Evolutionary conservation across 1,140 invertebrate genomes (phyloP), one percentile per base, ranked within the genome.

Genomic region (Proales similis): DNA sequence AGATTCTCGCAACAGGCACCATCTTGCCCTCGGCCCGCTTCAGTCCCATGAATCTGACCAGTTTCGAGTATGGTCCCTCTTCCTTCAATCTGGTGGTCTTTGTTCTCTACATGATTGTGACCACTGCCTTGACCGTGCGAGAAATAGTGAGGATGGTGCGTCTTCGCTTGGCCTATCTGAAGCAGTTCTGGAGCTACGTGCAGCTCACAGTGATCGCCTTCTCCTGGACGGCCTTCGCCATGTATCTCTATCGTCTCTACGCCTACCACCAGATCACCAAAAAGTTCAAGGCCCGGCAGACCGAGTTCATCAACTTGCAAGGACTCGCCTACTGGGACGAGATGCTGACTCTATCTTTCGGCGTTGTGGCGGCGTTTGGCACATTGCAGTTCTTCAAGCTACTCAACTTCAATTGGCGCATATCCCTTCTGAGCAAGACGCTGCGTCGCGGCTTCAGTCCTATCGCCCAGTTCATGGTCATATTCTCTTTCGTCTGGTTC

Each of bases 1-100:
- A 84, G 71, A 77, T 82, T 67, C 80, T 82, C 14, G 74, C 82
- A 7, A 78, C 73, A 42, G 79, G 79, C 3, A 79, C 79, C 7
- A 68, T 80, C 4, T 69, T 78, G 12, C 70, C 74, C 2, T 75
- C 71, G 30, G 79, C 74, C 63, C 68, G 78, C 48, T 75, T 82
- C 63, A 79, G 82, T 63, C 72, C 74, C 2, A 26, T 60, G 6
- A 29, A 32, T 14, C 20, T 60, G 1, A 46, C 24, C 14, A 66
- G 72, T 5, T 22, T 53, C 74, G 67, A 75, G 33, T 68, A 68
- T 48, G 68, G 66, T 6, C 67, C 67, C 47, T 67, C 66, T 9
- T 71, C 68, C 57, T 71, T 70, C 11, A 60, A 66, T 3, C 70
- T 73, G 30, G 66, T 77, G 5, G 64, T 77, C 6, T 32, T 68